Conservation (phyloP, 2,888 invertebrate genomes). For the Boloria selene region DNA sequence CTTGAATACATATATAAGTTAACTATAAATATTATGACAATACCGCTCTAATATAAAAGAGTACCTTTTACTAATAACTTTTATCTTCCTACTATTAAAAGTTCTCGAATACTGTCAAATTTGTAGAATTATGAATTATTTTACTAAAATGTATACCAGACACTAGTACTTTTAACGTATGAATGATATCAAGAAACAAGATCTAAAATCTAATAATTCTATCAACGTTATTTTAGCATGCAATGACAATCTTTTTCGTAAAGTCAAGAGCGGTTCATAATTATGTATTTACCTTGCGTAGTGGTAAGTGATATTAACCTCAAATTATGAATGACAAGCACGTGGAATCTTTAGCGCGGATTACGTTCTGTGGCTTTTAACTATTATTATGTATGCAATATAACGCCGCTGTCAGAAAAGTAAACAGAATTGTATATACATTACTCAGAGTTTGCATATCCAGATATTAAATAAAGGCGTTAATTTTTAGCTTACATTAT, state of each 20-base stretch:
- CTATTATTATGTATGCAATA: conserved; percentile 31
- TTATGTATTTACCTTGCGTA: conserved; percentile 48
- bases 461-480: too few species aligned
- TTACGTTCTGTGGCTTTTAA: conserved; percentile 36
- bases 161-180: too few species aligned
- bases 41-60: too few species aligned
- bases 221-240: conserved; percentile 2
- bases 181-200: background rate
- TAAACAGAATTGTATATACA: conserved; percentile 7
- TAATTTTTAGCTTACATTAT: too few species aligned
- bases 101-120: too few species aligned
- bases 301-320: conserved; percentile 57
- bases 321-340: conserved; percentile 71
- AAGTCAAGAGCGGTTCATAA: conserved; percentile 29
- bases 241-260: conserved; percentile 21
- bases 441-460: too few species aligned
- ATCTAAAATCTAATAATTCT: background rate
- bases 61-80: too few species aligned
- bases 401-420: conserved; percentile 41
- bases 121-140: too few species aligned
- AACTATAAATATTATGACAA: too few species aligned
- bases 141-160: too few species aligned
- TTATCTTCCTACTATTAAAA: too few species aligned
- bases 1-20: too few species aligned
- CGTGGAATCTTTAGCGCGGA: conserved; percentile 49